Conservation (phyloP, 1,140 invertebrate genomes). For the Ruditapes philippinarum region DNA sequence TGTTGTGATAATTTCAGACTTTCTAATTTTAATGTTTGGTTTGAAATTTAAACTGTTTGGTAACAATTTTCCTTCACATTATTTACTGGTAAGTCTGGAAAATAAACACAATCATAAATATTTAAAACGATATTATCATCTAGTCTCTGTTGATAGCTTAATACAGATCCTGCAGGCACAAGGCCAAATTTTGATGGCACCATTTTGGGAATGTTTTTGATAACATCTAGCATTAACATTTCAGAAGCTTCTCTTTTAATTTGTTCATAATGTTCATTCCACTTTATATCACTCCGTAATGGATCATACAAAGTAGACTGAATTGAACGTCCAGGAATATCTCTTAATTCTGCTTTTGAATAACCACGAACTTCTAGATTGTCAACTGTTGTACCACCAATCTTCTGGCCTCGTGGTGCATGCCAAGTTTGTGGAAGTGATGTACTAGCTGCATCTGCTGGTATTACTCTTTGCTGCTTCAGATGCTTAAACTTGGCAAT, state of each 20-base stretch:
- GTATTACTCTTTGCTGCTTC: too few species aligned
- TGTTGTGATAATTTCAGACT: background rate
- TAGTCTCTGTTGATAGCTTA: slow-evolving; percentile 66
- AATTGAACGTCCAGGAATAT: background rate
- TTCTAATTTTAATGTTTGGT: background rate
- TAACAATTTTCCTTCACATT: background rate
- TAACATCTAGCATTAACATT: background rate
- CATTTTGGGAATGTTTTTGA: background rate
- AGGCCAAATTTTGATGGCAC: slow-evolving; percentile 62
- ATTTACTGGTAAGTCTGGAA: slow-evolving; percentile 46
- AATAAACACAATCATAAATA: slow-evolving; percentile 32
- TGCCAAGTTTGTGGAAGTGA: slow-evolving; percentile 68
- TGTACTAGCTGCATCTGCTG: slow-evolving; percentile 65
- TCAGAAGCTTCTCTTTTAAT: background rate
- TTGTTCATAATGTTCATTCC: background rate
- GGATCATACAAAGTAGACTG: slow-evolving; percentile 68
- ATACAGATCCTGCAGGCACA: slow-evolving; percentile 21
- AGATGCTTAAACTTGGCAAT: slow-evolving; percentile 46
- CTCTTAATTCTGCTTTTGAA: slow-evolving; percentile 6
- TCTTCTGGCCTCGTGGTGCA: slow-evolving; percentile 53
- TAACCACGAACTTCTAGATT: slow-evolving; percentile 55
- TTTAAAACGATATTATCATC: slow-evolving; percentile 48
- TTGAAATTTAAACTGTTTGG: background rate
- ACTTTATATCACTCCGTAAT: background rate
- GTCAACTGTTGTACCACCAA: slow-evolving; percentile 11